Conservation (phyloP, 2,797 vertebrate species). For the Rhodeus uyekii region DNA sequence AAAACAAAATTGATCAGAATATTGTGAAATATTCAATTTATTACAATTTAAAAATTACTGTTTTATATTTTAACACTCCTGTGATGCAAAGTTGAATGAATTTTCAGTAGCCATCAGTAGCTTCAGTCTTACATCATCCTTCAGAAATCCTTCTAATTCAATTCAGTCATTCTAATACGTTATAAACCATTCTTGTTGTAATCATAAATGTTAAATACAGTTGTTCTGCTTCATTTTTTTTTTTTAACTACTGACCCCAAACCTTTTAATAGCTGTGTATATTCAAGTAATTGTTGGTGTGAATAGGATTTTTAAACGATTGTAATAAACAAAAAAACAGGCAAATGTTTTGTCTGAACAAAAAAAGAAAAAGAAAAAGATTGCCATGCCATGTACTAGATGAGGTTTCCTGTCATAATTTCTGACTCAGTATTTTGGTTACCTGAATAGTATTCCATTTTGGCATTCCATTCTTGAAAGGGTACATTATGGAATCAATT, state of each 20-base stretch:
- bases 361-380: neutral
- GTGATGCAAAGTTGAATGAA: no score
- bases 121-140: no score
- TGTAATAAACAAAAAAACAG: no score
- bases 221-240: no score
- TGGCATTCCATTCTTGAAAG: neutral
- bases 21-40: neutral
- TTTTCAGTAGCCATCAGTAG: no score
- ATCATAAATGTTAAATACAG: no score
- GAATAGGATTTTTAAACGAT: neutral
- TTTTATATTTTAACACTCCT: no score
- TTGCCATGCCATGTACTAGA: neutral
- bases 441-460: neutral
- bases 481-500: neutral
- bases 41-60: neutral
- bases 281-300: neutral
- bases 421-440: neutral
- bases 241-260: no score
- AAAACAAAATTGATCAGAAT: neutral
- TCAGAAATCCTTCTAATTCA: no score
- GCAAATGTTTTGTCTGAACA: neutral
- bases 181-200: no score
- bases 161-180: no score
- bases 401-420: neutral
- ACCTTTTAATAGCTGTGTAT: neutral